Evolutionary conservation across 2,888 invertebrate species (phyloP).

Genomic region (Archips xylosteana): DNA sequence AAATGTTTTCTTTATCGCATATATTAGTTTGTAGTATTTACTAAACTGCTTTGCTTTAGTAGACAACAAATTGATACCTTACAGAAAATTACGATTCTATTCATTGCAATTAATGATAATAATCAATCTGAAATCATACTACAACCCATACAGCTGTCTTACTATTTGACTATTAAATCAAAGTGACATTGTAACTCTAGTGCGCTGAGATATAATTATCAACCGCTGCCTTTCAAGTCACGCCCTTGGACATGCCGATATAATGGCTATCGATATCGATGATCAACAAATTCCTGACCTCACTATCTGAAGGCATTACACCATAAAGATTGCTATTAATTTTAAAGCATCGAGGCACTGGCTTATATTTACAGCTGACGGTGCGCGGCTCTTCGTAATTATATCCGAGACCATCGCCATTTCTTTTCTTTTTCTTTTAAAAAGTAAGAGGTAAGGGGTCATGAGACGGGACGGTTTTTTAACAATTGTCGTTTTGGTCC

Average conservation of each 20-base stretch:
- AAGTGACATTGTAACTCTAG: constrained; percentile 27
- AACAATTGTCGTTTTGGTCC: constrained; percentile 69
- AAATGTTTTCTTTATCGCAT: too few species aligned
- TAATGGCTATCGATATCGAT: constrained; percentile 67
- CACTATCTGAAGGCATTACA: constrained; percentile 73
- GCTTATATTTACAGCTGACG: constrained; percentile 76
- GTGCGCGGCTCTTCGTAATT: constrained; percentile 74
- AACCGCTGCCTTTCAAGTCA: constrained; percentile 31
- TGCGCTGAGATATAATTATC: constrained; percentile 31
- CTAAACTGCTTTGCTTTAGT: neutral
- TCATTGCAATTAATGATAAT: neutral
- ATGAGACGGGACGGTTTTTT: constrained; percentile 61
- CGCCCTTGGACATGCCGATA: constrained; percentile 32
- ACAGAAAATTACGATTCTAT: neutral
- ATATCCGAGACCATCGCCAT: constrained; percentile 76
- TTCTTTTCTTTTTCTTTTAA: constrained; percentile 59
- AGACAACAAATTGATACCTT: neutral
- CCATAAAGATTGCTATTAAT: constrained; percentile 84
- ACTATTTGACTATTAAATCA: constrained; percentile 16
- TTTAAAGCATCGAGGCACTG: constrained; percentile 71
- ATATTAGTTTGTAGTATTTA: neutral
- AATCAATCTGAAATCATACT: constrained; percentile 8
- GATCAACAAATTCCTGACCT: constrained; percentile 65
- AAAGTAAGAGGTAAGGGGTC: constrained; percentile 72
- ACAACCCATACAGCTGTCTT: constrained; percentile 10